Evolutionary conservation across 2,113 vertebrate species (phyloP), one percentile per base, ranked within the genome.

Genomic region (Paratilapia polleni): DNA sequence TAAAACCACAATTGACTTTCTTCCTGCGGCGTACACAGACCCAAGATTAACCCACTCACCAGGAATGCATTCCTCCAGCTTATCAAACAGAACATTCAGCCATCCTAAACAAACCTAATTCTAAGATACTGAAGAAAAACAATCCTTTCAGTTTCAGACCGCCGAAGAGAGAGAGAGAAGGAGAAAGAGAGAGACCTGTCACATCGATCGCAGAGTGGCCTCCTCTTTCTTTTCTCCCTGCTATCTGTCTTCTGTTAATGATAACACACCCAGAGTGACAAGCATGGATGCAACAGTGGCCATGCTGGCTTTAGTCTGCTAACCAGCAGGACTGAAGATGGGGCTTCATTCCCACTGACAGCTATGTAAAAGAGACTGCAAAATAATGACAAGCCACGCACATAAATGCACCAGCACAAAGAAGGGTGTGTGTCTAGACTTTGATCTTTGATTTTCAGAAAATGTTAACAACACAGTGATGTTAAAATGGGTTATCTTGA

Each of bases 251-350:
- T 62, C 60, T 26, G 20, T 79, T 90, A 83, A 86, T 86, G 83
- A 90, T 78, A 92, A 88, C 77, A 79, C 77, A 61, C 60, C 66
- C 76, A 80, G 81, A 66, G 75, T 84, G 87, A 90, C 80, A 84
- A 81, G 85, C 90, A 49, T 57, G 76, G 80, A 78, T 63, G 84
- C 68, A 63, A 58, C 52, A 8, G 77, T 56, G 80, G 84, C 81
- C 77, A 52, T 34, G 76, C 82, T 54, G 78, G 66, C 80, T 87
- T 73, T 80, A 85, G 83, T 85, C 84, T 83, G 83, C 66, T 77
- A 70, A 76, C 41, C 88, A 81, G 81, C 85, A 61, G 85, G 68
- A 63, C n/a, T 49, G 76, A 26, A 82, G 47, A 38, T 66, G 20
- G 63, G n/a, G 28, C 76, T 80, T 60, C 81, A 64, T 43, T 78